Evolutionary conservation across 2,888 invertebrate species (phyloP), one percentile per base, ranked within the genome.

Genomic region (Beris morrisii): DNA sequence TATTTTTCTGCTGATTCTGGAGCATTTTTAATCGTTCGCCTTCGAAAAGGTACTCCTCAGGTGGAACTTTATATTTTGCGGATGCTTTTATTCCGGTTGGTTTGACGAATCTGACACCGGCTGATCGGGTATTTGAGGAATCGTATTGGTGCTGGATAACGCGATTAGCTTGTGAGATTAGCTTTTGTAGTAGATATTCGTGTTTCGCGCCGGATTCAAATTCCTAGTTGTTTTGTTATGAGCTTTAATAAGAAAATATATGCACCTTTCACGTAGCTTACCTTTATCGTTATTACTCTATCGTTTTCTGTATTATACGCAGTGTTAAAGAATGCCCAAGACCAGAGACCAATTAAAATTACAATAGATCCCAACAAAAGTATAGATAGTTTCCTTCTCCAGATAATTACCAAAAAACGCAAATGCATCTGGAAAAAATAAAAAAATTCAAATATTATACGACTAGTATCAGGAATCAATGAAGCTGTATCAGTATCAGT

Each of bases 81-180:
- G 65, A 22, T 13, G 30, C 54, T 48, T 66, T 54, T 43, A 46
- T 45, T 32, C 64, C 66, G 3, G 77, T 74, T 7, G 71, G 71
- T 38, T 67, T 66, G 12, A 72, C 69, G 11, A 76, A 72, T 28
- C 66, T 64, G 12, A 70, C 69, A 52, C 58, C 65, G 56, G 54
- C 72, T 71, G 5, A 77, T 75, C 50, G 77, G 50, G 66, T 66
- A 55, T 66, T 52, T 38, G 61, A 50, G 22, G 31, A 61, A 15
- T 61, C 61, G 61, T 61, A 61, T 12, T 61, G 61, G 22, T 77
- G 74, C 56, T 77, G 74, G 7, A 80, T 67, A 1, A 80, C 75
- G n/a, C 79, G 75, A 74, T 80, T 80, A 30, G 80, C 80, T 69
- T 80, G 80, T 4, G 78, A 76, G 65, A 80, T 80, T 63, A 80